Percentiles rank a stretch among this genome's conserved stretches.
Evolutionary conservation across 2,113 vertebrate species (phyloP).

Genomic region (Probosciger aterrimus): DNA sequence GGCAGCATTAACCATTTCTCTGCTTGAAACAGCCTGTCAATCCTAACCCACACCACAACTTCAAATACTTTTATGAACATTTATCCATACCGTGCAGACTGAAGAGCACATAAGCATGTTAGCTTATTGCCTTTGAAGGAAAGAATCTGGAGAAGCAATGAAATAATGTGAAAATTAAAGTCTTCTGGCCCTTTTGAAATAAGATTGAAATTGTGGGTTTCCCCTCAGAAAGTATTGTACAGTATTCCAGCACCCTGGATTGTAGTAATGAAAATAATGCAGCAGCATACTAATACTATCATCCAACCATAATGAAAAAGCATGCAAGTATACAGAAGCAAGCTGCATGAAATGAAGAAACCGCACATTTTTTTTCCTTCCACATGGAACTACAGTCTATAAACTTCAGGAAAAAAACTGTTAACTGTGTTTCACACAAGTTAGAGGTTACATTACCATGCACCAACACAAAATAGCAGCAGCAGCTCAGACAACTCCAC

Average conservation of each 20-base stretch:
- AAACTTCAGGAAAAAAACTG: neutral
- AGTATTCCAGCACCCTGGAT: neutral
- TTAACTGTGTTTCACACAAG: neutral
- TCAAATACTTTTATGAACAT: neutral
- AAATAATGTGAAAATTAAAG: neutral
- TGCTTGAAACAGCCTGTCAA: neutral
- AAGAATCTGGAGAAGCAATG: neutral
- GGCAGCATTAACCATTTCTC: neutral
- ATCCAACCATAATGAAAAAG: neutral
- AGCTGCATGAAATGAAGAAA: neutral
- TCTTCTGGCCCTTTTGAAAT: neutral
- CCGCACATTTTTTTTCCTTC: neutral
- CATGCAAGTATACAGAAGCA: neutral
- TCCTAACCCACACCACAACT: accelerated
- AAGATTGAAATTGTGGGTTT: neutral
- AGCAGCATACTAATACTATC: neutral
- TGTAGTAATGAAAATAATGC: neutral
- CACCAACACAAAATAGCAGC: neutral
- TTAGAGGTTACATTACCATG: neutral
- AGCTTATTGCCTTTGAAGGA: neutral
- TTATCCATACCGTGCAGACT: neutral
- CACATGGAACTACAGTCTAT: neutral
- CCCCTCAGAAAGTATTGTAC: neutral
- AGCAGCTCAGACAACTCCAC: neutral
- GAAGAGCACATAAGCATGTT: neutral